Base-by-base conservation (phyloP, 2,888 invertebrate genomes). In the Galerucella pusilla region DNA sequence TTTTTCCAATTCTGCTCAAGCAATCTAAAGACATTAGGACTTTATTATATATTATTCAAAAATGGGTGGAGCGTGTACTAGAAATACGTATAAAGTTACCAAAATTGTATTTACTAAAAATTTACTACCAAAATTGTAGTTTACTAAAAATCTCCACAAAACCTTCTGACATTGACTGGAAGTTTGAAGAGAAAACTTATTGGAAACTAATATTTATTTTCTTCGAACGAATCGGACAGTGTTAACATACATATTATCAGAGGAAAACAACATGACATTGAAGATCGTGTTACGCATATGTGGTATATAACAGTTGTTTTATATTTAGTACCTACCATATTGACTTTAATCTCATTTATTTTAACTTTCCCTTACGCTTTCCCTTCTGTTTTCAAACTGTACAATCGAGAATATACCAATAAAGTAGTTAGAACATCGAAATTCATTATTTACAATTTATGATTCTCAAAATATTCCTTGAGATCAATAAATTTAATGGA, bases 231-330 rank as follows among this genome's bases (percentile, higher is more conserved):
- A 42, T 42, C 35, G 1, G 5, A 42, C 7, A 60, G 25, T 60
- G 10, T 12, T 42, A 63, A 63, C 61, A 28, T 35, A 63, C 42
- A 63, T 14, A 35, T 63, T 35, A 35, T n/a, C 63, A 14, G 12
- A 63, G 35, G 35, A 63, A 63, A 63, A 63, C 63, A 25, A 28
- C 61, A 11, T 63, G 12, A 28, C 61, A 11, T 63, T 35, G 16
- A 12, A 25, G 28, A 63, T 63, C 35, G 63, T 42, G 63, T 25
- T 63, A n/a, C 42, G 63, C 63, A 63, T 63, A 63, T 63, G 63
- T 63, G 63, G 25, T 35, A 12, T 49, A 63, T 5, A 63, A 63
- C 63, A 35, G 63, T 63, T 63, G 35, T 35, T 63, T 63, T 42
- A 35, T 63, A 25, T 63, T 12, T 12, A 49, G 14, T 49, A 49